Conservation (phyloP, 2,113 vertebrate genomes). For the Chitala chitala region DNA sequence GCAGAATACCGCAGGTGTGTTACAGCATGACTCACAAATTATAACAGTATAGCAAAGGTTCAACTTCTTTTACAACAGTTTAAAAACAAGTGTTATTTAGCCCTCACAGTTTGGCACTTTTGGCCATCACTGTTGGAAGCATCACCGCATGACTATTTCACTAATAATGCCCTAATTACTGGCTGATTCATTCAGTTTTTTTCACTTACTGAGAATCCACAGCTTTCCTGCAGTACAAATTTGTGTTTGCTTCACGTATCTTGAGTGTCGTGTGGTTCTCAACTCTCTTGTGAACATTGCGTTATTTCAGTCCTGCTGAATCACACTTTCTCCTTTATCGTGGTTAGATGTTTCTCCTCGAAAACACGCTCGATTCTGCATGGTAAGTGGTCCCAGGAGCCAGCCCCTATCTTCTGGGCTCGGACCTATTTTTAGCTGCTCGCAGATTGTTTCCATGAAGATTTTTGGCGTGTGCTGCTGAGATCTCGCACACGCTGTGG, state of each 20-base stretch:
- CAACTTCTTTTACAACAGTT: background rate
- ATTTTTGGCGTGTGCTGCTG: background rate
- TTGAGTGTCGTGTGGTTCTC: background rate
- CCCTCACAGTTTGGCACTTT: background rate
- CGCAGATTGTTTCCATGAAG: slow-evolving; percentile 1
- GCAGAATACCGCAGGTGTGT: background rate
- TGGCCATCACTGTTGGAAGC: background rate
- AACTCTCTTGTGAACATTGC: background rate
- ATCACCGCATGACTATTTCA: background rate
- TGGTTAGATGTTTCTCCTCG: background rate
- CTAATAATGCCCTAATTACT: background rate
- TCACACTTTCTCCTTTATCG: background rate
- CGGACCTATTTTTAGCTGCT: background rate
- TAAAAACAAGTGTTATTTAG: background rate
- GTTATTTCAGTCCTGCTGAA: background rate
- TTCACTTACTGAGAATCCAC: background rate
- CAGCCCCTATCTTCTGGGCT: background rate
- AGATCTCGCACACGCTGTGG: too few relatives aligned
- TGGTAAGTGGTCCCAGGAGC: background rate
- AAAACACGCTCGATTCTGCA: background rate
- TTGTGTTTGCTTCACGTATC: background rate
- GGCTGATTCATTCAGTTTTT: background rate
- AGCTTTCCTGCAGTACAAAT: background rate
- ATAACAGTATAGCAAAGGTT: background rate
- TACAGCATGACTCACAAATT: background rate